Conservation (phyloP, 2,888 invertebrate species). For the Caenorhabditis sinica region DNA sequence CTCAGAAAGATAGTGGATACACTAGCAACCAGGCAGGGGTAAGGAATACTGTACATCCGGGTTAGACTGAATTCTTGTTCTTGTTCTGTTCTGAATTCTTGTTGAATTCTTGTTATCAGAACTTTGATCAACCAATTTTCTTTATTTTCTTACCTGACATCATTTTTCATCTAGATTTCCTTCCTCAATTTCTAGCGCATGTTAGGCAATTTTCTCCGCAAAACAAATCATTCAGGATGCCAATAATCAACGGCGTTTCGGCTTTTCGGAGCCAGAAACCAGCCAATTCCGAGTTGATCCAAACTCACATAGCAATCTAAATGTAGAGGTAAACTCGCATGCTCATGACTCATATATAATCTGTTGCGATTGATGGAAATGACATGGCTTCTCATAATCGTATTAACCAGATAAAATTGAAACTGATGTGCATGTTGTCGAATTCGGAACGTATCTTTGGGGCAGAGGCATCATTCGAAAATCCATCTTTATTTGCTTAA, state of each 20-base stretch:
- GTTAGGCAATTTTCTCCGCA: constrained; percentile 45
- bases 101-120: neutral
- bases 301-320: constrained; percentile 59
- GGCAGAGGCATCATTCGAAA: neutral
- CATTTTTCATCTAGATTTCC: constrained; percentile 28
- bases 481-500: constrained; percentile 20
- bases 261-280: constrained; percentile 68
- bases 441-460: neutral
- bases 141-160: constrained; percentile 19
- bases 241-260: constrained; percentile 65
- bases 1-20: constrained; percentile 65
- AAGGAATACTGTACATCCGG: constrained; percentile 18
- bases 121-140: constrained; percentile 18
- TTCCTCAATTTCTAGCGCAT: constrained; percentile 32
- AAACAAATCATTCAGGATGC: constrained; percentile 61
- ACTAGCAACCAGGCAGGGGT: constrained; percentile 71
- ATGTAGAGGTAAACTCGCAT: constrained; percentile 65
- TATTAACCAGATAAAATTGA: constrained; percentile 15
- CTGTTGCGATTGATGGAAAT: constrained; percentile 38
- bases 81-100: too few species aligned
- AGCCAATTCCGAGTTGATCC: constrained; percentile 62
- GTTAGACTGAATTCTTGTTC: neutral
- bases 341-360: constrained; percentile 23
- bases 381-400: constrained; percentile 55
- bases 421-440: constrained; percentile 39